Percentiles rank a stretch among this genome's conserved stretches.
Conservation (phyloP, 1,140 invertebrate genomes). For the Manduca sexta region DNA sequence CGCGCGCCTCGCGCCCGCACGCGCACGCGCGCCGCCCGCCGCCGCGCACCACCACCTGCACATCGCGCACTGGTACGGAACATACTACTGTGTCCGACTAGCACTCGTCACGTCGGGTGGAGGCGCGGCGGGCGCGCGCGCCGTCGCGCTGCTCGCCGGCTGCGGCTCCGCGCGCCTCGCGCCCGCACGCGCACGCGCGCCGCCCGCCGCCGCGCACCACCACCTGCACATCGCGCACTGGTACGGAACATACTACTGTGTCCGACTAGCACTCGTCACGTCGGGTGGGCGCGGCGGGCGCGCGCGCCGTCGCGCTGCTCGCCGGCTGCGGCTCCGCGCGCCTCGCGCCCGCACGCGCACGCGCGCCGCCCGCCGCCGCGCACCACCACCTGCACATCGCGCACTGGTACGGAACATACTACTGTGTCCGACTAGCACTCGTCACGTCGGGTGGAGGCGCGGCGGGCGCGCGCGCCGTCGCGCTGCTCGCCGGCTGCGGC, state of each 20-base stretch:
- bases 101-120: too few relatives aligned
- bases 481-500: constrained; percentile 84
- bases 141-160: constrained; percentile 80
- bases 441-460: constrained; percentile 27
- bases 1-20: too few relatives aligned
- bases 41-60: too few relatives aligned
- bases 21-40: too few relatives aligned
- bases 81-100: too few relatives aligned
- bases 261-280: too few relatives aligned
- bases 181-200: constrained; percentile 73
- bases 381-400: constrained; percentile 81
- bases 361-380: constrained; percentile 77
- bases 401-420: constrained; percentile 72
- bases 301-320: constrained; percentile 76
- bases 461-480: too few relatives aligned
- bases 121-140: constrained; percentile 75
- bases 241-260: constrained; percentile 49
- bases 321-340: constrained; percentile 85
- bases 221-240: constrained; percentile 81
- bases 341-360: constrained; percentile 72
- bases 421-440: too few relatives aligned
- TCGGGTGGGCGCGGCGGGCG: constrained; percentile 68
- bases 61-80: too few relatives aligned
- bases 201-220: constrained; percentile 78
- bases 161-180: constrained; percentile 80